Evolutionary conservation across 92 coral and sea anemone species (phyloP).

Genomic region (Virgularia gustaviana): DNA sequence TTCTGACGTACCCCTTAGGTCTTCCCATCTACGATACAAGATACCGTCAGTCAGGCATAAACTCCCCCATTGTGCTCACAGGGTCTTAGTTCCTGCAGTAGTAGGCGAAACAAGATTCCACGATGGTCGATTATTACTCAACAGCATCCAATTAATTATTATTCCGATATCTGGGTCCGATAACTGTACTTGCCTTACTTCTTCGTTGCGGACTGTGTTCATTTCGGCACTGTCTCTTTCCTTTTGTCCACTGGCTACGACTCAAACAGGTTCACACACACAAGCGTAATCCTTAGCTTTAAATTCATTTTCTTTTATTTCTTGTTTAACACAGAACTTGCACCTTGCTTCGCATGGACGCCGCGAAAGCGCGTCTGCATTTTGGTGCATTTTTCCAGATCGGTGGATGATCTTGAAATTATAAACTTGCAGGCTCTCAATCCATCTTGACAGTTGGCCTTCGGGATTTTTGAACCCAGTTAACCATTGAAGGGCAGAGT

Average conservation of each 20-base stretch:
- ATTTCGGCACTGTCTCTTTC: not conserved
- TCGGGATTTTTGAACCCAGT: not conserved
- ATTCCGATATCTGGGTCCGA: constrained; percentile 22
- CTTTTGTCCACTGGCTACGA: not conserved
- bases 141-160: not conserved
- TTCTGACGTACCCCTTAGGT: not conserved
- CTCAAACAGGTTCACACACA: not conserved
- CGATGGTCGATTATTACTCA: constrained; percentile 4
- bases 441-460: constrained; percentile 3
- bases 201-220: not conserved
- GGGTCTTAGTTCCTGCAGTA: not conserved
- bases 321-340: not conserved
- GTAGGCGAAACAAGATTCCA: not conserved
- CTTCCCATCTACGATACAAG: constrained; percentile 24
- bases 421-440: not conserved
- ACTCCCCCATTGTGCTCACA: constrained; percentile 30
- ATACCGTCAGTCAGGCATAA: constrained; percentile 12
- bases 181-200: not conserved
- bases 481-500: not conserved
- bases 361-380: constrained; percentile 17
- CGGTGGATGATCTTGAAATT: constrained; percentile 4
- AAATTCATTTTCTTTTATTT: not conserved
- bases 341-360: not conserved
- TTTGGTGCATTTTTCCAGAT: not conserved
- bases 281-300: not conserved